These are phyloP conservation scores for Lamprologus callipterus DNA, from an alignment of 2,113 vertebrate species.

Conservation along the genomic window DNA sequence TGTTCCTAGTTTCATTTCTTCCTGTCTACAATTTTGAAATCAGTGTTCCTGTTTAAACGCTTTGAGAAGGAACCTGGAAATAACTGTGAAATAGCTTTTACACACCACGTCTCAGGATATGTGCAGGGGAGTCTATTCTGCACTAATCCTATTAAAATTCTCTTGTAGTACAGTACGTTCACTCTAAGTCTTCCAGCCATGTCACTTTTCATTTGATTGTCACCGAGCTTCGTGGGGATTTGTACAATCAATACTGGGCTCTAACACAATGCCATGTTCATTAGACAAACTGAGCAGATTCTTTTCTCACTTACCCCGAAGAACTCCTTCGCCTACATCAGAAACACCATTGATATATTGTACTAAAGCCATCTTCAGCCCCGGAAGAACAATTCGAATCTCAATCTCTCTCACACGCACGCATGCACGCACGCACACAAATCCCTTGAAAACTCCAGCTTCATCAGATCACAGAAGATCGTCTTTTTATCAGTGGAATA, in stretches of 20 bases:
- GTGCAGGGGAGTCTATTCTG: not conserved
- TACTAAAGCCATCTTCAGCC: not conserved
- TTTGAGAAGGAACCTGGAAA: not conserved
- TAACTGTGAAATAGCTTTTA: not conserved
- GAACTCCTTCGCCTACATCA: not conserved
- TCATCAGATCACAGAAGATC: not conserved
- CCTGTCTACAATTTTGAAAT: not conserved
- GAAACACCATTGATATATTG: not conserved
- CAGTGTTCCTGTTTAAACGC: not conserved
- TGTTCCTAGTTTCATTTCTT: not conserved
- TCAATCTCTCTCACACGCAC: not conserved
- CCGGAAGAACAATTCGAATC: not conserved
- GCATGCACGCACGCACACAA: not conserved
- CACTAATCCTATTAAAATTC: conserved; percentile 37
- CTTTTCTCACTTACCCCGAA: not conserved
- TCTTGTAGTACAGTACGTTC: conserved; percentile 6
- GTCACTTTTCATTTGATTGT: conserved; percentile 30
- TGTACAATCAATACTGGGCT: conserved; percentile 14
- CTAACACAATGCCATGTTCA: not conserved
- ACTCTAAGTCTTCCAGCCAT: conserved; percentile 13
- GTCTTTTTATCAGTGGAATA: not conserved
- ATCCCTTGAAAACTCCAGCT: not conserved
- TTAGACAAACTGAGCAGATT: conserved; percentile 4
- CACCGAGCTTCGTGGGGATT: conserved; percentile 13
- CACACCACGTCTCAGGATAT: not conserved